These are phyloP conservation scores for Chrysaora quinquecirrha DNA, from an alignment of 30 jellyfish, hydroid and myxozoan genomes.

Conservation along the genomic window DNA sequence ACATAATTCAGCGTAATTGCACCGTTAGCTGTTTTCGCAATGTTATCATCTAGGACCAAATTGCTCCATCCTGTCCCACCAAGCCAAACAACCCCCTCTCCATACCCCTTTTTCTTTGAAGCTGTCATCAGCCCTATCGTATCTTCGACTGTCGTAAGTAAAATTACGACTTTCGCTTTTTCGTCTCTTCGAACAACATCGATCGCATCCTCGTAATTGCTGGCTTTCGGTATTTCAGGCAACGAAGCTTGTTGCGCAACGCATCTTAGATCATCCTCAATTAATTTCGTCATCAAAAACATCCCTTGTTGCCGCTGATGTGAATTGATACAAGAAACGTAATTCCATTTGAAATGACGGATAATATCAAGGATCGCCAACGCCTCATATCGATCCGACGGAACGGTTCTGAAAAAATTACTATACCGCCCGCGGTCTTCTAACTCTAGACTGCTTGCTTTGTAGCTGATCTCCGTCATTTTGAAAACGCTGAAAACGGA, in stretches of 20 bases:
- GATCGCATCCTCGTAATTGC: conserved; percentile 43
- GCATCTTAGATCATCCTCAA: conserved; percentile 37
- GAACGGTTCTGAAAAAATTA: conserved; percentile 74
- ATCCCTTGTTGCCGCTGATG: conserved; percentile 68
- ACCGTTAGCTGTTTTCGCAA: conserved; percentile 31
- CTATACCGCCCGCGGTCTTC: conserved; percentile 71
- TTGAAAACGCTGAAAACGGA: conserved; percentile 72
- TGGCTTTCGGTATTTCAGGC: conserved; percentile 53
- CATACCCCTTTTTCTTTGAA: conserved; percentile 36
- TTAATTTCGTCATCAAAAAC: conserved; percentile 17
- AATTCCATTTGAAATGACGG: conserved; percentile 53
- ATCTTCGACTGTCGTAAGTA: conserved; percentile 59
- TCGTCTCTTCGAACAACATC: conserved; percentile 18
- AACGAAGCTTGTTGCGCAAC: conserved; percentile 50
- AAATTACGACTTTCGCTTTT: conserved; percentile 63
- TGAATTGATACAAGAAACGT: conserved; percentile 63
- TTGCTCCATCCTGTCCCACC: conserved; percentile 65
- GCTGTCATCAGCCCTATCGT: conserved; percentile 33
- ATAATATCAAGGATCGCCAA: conserved; percentile 56
- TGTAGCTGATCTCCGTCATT: conserved; percentile 57
- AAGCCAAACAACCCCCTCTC: conserved; percentile 35
- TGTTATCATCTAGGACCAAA: conserved; percentile 1
- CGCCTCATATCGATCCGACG: conserved; percentile 80
- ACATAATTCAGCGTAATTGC: conserved; percentile 30
- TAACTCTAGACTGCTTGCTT: conserved; percentile 66